Percentiles rank a stretch among this genome's conserved stretches.
Conservation (phyloP, 1,140 invertebrate genomes). For the Aphelinus atriplicis region DNA sequence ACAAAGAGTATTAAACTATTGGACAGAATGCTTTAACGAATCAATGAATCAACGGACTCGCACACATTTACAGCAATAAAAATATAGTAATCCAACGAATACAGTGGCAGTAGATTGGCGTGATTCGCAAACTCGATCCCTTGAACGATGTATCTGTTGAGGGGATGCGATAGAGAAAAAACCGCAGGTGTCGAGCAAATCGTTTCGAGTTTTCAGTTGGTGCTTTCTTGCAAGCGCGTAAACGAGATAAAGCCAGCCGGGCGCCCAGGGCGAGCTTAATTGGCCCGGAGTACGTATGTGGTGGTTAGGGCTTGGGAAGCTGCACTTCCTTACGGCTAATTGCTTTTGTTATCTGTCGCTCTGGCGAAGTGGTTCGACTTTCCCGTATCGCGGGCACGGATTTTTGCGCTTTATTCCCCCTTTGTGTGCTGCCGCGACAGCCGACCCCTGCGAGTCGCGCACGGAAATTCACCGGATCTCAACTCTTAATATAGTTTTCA, state of each 20-base stretch:
- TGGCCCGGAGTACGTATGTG: background rate
- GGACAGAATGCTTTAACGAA: too few relatives aligned
- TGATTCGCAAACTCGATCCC: too few relatives aligned
- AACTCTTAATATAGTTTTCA: too few relatives aligned
- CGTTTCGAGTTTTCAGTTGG: background rate
- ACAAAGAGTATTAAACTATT: too few relatives aligned
- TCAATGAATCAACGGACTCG: too few relatives aligned
- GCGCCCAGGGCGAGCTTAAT: conserved; percentile 7
- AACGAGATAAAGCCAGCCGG: background rate
- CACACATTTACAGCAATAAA: too few relatives aligned
- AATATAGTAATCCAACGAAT: too few relatives aligned
- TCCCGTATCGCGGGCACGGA: background rate
- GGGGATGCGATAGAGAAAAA: too few relatives aligned
- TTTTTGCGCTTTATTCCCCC: background rate
- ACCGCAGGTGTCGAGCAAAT: too few relatives aligned
- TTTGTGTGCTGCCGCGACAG: background rate
- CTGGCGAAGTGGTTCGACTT: too few relatives aligned
- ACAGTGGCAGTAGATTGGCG: too few relatives aligned
- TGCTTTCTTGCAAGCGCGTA: background rate
- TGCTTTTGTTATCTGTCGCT: conserved; percentile 13
- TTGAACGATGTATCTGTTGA: too few relatives aligned
- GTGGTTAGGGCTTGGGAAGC: background rate
- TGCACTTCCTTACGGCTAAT: conserved; percentile 42
- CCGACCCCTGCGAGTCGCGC: background rate
- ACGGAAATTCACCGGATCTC: conserved; percentile 2